These are phyloP conservation scores for Monodelphis domestica DNA, from an alignment of 2,797 vertebrate species.

Conservation along the genomic window DNA sequence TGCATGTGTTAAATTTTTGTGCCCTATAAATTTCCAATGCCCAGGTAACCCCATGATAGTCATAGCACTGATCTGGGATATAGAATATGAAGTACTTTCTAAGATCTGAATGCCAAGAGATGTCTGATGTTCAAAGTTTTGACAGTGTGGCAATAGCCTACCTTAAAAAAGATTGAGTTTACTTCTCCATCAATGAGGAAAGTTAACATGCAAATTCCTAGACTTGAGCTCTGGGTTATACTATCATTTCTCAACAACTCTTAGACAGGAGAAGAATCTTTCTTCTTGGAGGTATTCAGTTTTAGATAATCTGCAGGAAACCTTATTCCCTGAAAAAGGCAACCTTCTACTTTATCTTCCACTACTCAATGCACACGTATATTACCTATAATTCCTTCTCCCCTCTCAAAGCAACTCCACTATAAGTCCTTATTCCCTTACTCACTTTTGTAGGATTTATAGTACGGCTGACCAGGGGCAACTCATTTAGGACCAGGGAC, in stretches of 20 bases:
- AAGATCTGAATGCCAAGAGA: background rate
- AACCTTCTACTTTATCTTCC: background rate
- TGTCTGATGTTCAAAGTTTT: background rate
- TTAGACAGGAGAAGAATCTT: background rate
- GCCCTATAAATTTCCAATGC: background rate
- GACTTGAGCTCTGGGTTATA: background rate
- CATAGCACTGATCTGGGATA: background rate
- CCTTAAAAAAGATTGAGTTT: background rate
- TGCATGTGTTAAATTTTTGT: background rate
- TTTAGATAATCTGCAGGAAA: background rate
- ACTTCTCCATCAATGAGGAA: background rate
- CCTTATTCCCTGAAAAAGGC: background rate
- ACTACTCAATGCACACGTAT: background rate
- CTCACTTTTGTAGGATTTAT: constrained; percentile 74
- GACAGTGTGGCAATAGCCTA: background rate
- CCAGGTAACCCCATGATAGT: background rate
- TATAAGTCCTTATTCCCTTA: background rate
- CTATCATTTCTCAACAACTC: background rate
- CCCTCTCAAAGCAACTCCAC: background rate
- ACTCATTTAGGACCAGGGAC: constrained; percentile 61
- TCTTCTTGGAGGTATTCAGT: background rate
- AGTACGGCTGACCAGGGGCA: constrained; percentile 61
- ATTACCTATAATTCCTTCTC: background rate
- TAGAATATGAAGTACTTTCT: background rate
- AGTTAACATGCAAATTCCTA: background rate